Evolutionary conservation across 2,113 vertebrate species (phyloP).

Genomic region (Phyllopteryx taeniolatus): DNA sequence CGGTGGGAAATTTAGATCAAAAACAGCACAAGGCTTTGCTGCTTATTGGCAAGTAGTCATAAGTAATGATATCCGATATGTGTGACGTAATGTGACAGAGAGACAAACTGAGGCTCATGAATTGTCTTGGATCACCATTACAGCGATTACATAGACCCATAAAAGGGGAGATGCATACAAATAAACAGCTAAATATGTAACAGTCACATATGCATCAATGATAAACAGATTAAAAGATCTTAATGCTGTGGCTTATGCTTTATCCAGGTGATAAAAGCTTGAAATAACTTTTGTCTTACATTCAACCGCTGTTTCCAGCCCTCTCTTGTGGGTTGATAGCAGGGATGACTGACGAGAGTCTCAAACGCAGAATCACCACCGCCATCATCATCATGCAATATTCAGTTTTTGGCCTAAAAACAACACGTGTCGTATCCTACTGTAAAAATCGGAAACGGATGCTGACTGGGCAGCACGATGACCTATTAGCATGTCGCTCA

Average conservation of each 20-base stretch:
- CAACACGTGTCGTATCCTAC: no score
- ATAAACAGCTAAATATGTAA: slow-evolving; percentile 2
- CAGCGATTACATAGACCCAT: slow-evolving; percentile 8
- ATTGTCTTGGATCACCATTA: slow-evolving; percentile 25
- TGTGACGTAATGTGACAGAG: slow-evolving; percentile 13
- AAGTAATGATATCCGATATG: slow-evolving; percentile 32
- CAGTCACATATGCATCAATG: background rate
- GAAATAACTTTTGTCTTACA: slow-evolving; percentile 13
- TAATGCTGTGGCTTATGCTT: background rate
- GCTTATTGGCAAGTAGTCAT: slow-evolving; percentile 46
- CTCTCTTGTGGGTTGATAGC: slow-evolving; percentile 2
- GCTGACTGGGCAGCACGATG: no score
- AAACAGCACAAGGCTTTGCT: slow-evolving; percentile 29
- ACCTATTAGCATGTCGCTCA: no score
- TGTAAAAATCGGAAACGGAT: no score
- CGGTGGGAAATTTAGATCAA: slow-evolving; percentile 42
- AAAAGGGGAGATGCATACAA: slow-evolving; percentile 7
- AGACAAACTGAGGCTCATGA: slow-evolving; percentile 12
- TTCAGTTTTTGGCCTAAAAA: no score
- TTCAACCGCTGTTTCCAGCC: background rate
- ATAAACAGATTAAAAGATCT: background rate
- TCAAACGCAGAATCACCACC: background rate
- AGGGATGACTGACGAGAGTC: background rate
- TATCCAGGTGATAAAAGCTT: background rate
- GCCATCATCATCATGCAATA: slow-evolving; percentile 16